Percentiles rank a stretch among this genome's conserved stretches.
phyloP scores from a whole-genome alignment of 2,888 invertebrate species.

The Dioctria rufipes region DNA sequence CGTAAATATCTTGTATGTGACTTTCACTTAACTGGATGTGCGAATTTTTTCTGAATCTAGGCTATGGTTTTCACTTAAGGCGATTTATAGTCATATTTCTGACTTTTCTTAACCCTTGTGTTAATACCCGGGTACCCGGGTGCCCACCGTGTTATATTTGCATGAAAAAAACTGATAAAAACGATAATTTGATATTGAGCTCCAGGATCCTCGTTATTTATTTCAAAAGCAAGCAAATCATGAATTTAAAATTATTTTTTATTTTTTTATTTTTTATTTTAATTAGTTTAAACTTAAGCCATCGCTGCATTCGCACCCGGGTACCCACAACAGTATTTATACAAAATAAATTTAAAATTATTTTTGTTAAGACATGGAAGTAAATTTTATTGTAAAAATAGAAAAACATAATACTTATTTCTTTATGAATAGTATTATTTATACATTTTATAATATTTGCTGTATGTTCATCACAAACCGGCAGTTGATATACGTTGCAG shows the following conservation, averaged over 20 bases:
- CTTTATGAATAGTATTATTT: constrained; percentile 37
- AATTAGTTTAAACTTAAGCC: background rate
- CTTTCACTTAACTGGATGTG: no score
- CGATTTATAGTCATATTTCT: no score
- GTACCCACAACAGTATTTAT: constrained; percentile 10
- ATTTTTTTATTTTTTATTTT: no score
- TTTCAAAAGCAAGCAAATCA: background rate
- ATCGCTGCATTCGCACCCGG: background rate
- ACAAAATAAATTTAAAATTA: background rate
- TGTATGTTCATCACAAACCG: constrained; percentile 40
- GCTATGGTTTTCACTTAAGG: no score
- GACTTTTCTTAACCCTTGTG: background rate
- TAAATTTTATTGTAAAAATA: constrained; percentile 1
- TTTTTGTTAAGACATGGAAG: background rate
- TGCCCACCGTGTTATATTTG: background rate
- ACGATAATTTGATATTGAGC: background rate
- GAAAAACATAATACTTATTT: background rate
- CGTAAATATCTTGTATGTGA: no score
- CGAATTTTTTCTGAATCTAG: no score
- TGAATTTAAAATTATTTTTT: constrained; percentile 10
- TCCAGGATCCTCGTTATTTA: constrained; percentile 10
- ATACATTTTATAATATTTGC: constrained; percentile 40
- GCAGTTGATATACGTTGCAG: constrained; percentile 6
- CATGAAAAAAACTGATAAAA: constrained; percentile 5
- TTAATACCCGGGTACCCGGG: constrained; percentile 20